phyloP scores from a whole-genome alignment of 1,140 invertebrate genomes.

The Bombyx mandarina region DNA sequence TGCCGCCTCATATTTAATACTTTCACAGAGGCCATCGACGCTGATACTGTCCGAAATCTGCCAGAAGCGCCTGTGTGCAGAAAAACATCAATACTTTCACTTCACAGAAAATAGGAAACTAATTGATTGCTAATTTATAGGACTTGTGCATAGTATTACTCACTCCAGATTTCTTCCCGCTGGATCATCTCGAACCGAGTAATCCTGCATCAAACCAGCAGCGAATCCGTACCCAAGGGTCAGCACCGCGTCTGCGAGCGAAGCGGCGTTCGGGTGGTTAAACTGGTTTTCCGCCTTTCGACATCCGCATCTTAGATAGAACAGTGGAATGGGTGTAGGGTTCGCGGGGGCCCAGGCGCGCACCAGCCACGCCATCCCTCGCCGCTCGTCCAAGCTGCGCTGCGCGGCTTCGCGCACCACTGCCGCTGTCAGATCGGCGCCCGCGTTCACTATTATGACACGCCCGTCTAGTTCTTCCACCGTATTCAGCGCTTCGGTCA shows the following conservation, averaged over 20 bases:
- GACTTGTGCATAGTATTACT: too few relatives aligned
- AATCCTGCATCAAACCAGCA: not conserved
- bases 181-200: too few relatives aligned
- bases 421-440: not conserved
- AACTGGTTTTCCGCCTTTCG: too few relatives aligned
- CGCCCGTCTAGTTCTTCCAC: not conserved
- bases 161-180: too few relatives aligned
- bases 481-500: not conserved
- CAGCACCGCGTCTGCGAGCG: constrained; percentile 4
- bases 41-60: constrained; percentile 8
- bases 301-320: not conserved
- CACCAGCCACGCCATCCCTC: not conserved
- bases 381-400: not conserved
- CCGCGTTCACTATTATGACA: constrained; percentile 1
- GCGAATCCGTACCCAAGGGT: constrained; percentile 3
- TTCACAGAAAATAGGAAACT: too few relatives aligned
- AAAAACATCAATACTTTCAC: too few relatives aligned
- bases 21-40: constrained; percentile 6
- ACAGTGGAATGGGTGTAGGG: not conserved
- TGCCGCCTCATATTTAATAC: not conserved
- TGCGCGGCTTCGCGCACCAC: not conserved
- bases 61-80: constrained; percentile 2
- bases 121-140: too few relatives aligned
- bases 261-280: not conserved
- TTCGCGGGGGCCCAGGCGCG: constrained; percentile 9